phyloP scores from a whole-genome alignment of 2,888 invertebrate genomes.

The Drosophila phalerata region DNA sequence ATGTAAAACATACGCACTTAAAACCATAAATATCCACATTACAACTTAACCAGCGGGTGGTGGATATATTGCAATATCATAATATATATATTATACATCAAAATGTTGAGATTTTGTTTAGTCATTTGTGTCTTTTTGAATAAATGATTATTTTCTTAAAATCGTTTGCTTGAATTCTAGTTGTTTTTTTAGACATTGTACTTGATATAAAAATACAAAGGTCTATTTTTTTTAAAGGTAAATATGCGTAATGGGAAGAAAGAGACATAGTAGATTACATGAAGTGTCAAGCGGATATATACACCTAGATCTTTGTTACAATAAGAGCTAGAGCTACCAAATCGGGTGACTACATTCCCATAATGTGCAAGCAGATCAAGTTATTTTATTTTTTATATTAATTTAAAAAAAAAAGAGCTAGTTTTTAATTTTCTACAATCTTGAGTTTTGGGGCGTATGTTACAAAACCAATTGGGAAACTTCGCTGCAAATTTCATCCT shows the following conservation, averaged over 20 bases:
- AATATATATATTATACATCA: neutral
- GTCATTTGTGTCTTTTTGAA: constrained; percentile 13
- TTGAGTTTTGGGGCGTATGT: too few species aligned
- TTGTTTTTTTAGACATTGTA: neutral
- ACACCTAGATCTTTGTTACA: too few species aligned
- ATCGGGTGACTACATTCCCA: too few species aligned
- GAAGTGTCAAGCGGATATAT: too few species aligned
- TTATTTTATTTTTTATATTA: too few species aligned
- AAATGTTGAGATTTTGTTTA: neutral
- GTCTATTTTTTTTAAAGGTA: neutral
- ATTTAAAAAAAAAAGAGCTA: too few species aligned
- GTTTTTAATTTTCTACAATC: too few species aligned
- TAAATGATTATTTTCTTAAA: constrained; percentile 10
- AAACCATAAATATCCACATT: neutral
- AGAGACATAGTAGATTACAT: too few species aligned
- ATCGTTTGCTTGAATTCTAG: neutral
- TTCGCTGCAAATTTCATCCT: too few species aligned
- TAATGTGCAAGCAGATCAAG: too few species aligned
- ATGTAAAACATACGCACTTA: constrained; percentile 4
- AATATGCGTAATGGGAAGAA: neutral
- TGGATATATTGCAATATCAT: constrained; percentile 2
- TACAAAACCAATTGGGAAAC: too few species aligned
- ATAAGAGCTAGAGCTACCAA: too few species aligned
- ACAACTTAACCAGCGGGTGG: constrained; percentile 29
- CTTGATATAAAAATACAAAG: neutral